Evolutionary conservation across 2,888 invertebrate genomes (phyloP).

Genomic region (Cancer borealis): DNA sequence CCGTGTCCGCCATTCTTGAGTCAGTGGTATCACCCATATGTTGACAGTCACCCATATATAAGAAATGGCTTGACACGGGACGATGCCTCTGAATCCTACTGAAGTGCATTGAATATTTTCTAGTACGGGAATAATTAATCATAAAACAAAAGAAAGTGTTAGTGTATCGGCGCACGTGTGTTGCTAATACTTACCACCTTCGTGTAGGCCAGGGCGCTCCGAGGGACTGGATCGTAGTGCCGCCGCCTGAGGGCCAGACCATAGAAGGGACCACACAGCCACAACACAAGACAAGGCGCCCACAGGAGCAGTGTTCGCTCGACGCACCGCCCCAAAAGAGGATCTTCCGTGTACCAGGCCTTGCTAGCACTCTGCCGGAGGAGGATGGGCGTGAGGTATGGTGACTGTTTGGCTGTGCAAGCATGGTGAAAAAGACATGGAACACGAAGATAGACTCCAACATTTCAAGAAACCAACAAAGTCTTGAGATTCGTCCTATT

Average conservation of each 20-base stretch:
- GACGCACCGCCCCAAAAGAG: slow-evolving; percentile 80
- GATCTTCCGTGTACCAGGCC: background rate
- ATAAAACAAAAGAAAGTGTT: background rate
- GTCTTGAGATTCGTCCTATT: background rate
- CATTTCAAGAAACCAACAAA: no score
- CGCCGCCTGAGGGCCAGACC: slow-evolving; percentile 28
- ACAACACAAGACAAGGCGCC: slow-evolving; percentile 81
- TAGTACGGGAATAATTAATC: background rate
- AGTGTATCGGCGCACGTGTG: background rate
- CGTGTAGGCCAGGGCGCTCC: slow-evolving; percentile 60
- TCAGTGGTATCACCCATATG: no score
- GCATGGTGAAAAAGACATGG: background rate
- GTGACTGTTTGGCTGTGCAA: background rate
- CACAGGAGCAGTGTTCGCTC: slow-evolving; percentile 82
- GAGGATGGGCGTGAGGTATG: background rate
- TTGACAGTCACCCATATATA: no score
- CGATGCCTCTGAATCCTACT: no score
- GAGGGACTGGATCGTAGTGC: slow-evolving; percentile 56
- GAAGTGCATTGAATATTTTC: no score
- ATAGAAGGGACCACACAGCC: slow-evolving; percentile 79
- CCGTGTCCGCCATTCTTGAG: no score
- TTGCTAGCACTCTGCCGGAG: slow-evolving; percentile 63
- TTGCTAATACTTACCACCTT: slow-evolving; percentile 55
- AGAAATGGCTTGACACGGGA: no score
- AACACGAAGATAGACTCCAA: background rate